Evolutionary conservation across 92 coral and sea anemone genomes (phyloP).

Genomic region (Umimayanthus chanpuru): DNA sequence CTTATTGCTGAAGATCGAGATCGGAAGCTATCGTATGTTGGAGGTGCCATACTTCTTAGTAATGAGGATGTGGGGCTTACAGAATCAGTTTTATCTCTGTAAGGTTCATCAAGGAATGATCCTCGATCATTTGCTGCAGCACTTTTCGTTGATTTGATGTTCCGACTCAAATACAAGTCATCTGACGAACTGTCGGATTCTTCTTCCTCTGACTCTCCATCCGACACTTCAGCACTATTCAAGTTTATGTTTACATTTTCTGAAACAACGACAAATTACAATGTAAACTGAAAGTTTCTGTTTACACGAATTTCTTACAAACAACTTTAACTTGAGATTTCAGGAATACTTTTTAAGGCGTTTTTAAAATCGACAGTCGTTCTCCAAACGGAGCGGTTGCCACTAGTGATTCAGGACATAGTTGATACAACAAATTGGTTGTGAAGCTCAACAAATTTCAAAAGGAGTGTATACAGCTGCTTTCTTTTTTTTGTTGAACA

Average conservation of each 20-base stretch:
- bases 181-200: slow-evolving; percentile 77
- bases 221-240: slow-evolving; percentile 52
- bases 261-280: not conserved
- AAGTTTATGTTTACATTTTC: slow-evolving; percentile 34
- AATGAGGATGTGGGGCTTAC: slow-evolving; percentile 24
- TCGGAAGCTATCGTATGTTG: slow-evolving; percentile 25
- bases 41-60: slow-evolving; percentile 43
- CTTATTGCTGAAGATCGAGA: slow-evolving; percentile 34
- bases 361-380: too few species aligned
- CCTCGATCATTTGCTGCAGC: not conserved
- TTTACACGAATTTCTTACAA: too few species aligned
- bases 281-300: not conserved
- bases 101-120: slow-evolving; percentile 33
- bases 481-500: too few species aligned
- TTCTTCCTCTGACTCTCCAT: slow-evolving; percentile 67
- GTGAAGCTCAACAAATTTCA: too few species aligned
- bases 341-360: too few species aligned
- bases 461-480: too few species aligned
- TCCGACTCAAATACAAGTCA: slow-evolving; percentile 76
- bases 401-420: too few species aligned
- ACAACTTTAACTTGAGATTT: too few species aligned
- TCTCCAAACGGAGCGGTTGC: too few species aligned
- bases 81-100: slow-evolving; percentile 18
- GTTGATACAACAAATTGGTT: too few species aligned
- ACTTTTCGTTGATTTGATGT: slow-evolving; percentile 11